Percentiles rank a stretch among this genome's conserved stretches.
Conservation (phyloP, 1,140 invertebrate species). For the Danaus plexippus region DNA sequence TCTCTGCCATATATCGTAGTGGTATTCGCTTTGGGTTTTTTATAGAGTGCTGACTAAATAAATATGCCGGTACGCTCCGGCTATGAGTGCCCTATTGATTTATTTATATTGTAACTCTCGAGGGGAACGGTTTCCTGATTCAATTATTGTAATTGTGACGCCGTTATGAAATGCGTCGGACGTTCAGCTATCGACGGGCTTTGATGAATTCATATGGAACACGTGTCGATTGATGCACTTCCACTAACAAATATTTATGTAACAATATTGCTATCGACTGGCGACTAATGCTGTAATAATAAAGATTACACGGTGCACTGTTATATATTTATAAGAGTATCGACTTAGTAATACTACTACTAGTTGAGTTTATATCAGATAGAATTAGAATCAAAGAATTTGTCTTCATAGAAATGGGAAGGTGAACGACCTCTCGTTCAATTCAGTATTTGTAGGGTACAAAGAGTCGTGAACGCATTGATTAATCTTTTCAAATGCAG, state of each 20-base stretch:
- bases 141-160: conserved; percentile 56
- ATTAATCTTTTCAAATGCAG: too few relatives aligned
- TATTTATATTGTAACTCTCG: conserved; percentile 46
- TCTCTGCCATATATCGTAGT: conserved; percentile 11
- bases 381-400: too few relatives aligned
- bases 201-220: conserved; percentile 18
- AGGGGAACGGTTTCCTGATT: conserved; percentile 57
- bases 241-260: conserved; percentile 3
- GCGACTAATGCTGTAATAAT: too few relatives aligned
- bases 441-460: too few relatives aligned
- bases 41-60: conserved; percentile 39
- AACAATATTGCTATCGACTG: too few relatives aligned
- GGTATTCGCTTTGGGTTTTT: conserved; percentile 29
- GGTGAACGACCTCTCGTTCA: too few relatives aligned
- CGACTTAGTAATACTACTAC: too few relatives aligned
- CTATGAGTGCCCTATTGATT: conserved; percentile 48
- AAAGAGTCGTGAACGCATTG: too few relatives aligned
- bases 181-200: conserved; percentile 22
- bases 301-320: too few relatives aligned
- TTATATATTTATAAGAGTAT: too few relatives aligned
- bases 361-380: too few relatives aligned
- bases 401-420: too few relatives aligned
- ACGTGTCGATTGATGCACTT: conserved; percentile 16
- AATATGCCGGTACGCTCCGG: conserved; percentile 31
- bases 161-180: conserved; percentile 27